Evolutionary conservation across 2,888 invertebrate species (phyloP).

Genomic region (Agrotis exclamationis): DNA sequence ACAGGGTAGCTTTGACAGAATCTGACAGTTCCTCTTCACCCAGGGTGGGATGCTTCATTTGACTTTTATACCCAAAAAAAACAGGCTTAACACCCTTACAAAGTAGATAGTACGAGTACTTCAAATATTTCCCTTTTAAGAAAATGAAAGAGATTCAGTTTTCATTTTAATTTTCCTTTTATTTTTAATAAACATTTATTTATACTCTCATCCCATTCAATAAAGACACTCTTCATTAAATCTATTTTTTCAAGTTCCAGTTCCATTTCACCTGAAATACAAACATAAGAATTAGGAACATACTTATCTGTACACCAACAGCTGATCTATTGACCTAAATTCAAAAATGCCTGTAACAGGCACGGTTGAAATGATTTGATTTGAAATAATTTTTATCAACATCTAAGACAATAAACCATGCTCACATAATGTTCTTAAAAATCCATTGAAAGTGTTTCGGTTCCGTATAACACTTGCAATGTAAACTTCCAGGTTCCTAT

Average conservation of each 20-base stretch:
- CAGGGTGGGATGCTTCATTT: too few relatives aligned
- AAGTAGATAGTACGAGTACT: too few relatives aligned
- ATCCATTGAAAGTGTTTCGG: conserved; percentile 91
- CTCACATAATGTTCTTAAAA: conserved; percentile 91
- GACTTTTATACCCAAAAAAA: too few relatives aligned
- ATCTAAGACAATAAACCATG: background rate
- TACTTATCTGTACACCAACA: background rate
- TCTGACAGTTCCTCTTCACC: too few relatives aligned
- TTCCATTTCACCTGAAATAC: conserved; percentile 74
- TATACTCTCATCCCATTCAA: conserved; percentile 79
- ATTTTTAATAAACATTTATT: conserved; percentile 78
- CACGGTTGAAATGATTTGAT: too few relatives aligned
- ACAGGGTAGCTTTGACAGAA: too few relatives aligned
- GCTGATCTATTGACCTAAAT: background rate
- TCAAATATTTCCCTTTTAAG: background rate
- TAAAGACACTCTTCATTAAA: conserved; percentile 63
- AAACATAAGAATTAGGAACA: conserved; percentile 1
- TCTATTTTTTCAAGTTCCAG: conserved; percentile 68
- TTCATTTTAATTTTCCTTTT: conserved; percentile 52
- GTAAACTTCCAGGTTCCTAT: conserved; percentile 76
- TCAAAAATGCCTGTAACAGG: too few relatives aligned
- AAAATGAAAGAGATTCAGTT: background rate
- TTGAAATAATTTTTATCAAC: background rate
- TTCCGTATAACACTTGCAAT: conserved; percentile 91
- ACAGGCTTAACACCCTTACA: too few relatives aligned